Evolutionary conservation across 2,888 invertebrate species (phyloP), one percentile per base, ranked within the genome.

Genomic region (Nomada lathburiana): DNA sequence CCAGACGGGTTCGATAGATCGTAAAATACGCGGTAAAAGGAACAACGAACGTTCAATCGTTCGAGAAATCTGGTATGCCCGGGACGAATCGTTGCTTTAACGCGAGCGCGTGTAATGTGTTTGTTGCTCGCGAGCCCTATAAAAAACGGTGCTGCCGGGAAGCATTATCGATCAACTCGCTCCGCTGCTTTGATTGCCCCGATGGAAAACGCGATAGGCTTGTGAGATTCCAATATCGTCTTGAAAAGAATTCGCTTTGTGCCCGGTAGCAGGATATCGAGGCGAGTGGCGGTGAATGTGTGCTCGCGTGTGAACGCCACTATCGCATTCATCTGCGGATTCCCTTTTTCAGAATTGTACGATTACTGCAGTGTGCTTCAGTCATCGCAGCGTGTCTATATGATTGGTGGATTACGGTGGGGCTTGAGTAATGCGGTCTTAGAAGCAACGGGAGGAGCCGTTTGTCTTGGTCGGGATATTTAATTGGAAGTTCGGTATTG

Each of bases 181-280:
- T 64, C 70, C 70, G 26, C 57, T 53, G 63, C 57, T 42, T 60
- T 36, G 72, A 74, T 78, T 71, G 62, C 65, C 36, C n/a, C 50
- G 60, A 64, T 75, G 52, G 11, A 29, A 55, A 62, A n/a, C 36
- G 23, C 60, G 63, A 71, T 82, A 76, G 65, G 73, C 55, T 59
- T 44, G 57, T 55, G 55, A 80, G 65, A 68, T 77, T 86, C 70
- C 82, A 84, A 86, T 83, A 80, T 79, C 59, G 67, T 53, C 63
- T 65, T 44, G 67, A 64, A 76, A 76, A 76, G 71, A 84, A 84
- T 83, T 78, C 53, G 62, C 74, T 76, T 78, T 74, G 65, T 57
- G 55, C 29, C 63, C 60, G 36, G 20, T 20, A 20, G 53, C 18
- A 13, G 52, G 59, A 73, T 62, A 62, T 60, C n/a, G 73, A 20